phyloP scores from a whole-genome alignment of 1,140 invertebrate species.

The Hypothenemus hampei region DNA sequence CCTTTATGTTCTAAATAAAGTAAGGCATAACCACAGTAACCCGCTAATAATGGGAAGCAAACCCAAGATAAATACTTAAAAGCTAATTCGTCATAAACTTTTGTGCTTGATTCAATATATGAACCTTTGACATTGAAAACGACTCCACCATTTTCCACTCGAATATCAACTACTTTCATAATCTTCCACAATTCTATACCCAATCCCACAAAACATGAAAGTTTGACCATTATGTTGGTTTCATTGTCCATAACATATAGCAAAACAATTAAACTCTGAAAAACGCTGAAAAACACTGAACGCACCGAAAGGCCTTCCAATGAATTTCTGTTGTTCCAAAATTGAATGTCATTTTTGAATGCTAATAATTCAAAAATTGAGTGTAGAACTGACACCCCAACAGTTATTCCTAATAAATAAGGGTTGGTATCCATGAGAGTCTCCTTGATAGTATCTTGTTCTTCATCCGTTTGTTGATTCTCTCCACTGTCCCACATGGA shows the following conservation, averaged over 20 bases:
- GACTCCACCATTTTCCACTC: conserved; percentile 72
- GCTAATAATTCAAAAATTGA: conserved; percentile 97
- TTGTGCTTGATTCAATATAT: conserved; percentile 93
- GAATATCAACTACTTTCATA: conserved; percentile 89
- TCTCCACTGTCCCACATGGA: conserved; percentile 62
- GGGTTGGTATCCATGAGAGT: conserved; percentile 96
- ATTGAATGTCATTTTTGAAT: conserved; percentile 99
- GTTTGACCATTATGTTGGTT: conserved; percentile 91
- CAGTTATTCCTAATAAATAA: conserved; percentile 87
- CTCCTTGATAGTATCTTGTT: conserved; percentile 97
- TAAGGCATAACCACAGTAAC: conserved; percentile 95
- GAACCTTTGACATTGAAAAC: conserved; percentile 91
- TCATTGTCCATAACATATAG: conserved; percentile 98
- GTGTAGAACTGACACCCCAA: conserved; percentile 91
- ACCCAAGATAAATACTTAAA: conserved; percentile 96
- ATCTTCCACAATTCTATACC: conserved; percentile 99
- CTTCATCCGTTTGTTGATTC: conserved; percentile 73
- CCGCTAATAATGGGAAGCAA: conserved; percentile 86
- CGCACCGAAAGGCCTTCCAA: conserved; percentile 95
- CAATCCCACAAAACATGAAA: conserved; percentile 89
- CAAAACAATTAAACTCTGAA: conserved; percentile 92
- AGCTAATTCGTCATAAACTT: conserved; percentile 90
- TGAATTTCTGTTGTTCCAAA: conserved; percentile 97
- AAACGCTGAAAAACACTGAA: conserved; percentile 98
- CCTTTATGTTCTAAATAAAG: conserved; percentile 97